phyloP scores from a whole-genome alignment of 53 echinoderm and acorn worm genomes.

The Mesocentrotus franciscanus region DNA sequence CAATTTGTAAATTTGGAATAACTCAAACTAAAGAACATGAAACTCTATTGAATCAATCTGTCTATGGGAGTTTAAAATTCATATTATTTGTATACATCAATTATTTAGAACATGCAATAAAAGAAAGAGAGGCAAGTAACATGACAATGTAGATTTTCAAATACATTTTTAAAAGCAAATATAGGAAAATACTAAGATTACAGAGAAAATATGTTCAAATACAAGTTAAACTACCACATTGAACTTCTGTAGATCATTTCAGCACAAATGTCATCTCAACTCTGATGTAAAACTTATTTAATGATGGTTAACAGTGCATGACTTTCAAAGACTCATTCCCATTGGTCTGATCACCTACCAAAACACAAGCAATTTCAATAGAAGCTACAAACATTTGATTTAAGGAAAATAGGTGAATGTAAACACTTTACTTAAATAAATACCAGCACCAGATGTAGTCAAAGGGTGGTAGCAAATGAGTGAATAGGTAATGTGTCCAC shows the following conservation, averaged over 20 bases:
- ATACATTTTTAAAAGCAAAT: background rate
- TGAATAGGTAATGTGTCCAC: background rate
- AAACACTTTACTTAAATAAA: background rate
- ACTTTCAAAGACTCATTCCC: slow-evolving; percentile 53
- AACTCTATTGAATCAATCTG: no score
- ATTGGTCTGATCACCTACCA: background rate
- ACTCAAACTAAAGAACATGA: no score
- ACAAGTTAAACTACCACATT: background rate
- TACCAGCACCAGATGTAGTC: background rate
- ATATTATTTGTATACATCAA: no score
- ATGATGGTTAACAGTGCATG: slow-evolving; percentile 40
- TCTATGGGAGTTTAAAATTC: no score
- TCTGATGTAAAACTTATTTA: background rate
- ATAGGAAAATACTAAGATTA: background rate
- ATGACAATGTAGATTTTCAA: background rate
- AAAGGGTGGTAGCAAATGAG: background rate
- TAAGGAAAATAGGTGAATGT: background rate
- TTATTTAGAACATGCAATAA: no score
- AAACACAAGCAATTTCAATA: background rate
- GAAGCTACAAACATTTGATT: background rate
- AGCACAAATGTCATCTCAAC: background rate
- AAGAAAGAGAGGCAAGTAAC: no score
- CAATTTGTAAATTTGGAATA: no score
- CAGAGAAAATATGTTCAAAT: background rate
- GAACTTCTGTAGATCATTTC: background rate